Conservation (phyloP, 2,888 invertebrate genomes). For the Creontiades dilutus region DNA sequence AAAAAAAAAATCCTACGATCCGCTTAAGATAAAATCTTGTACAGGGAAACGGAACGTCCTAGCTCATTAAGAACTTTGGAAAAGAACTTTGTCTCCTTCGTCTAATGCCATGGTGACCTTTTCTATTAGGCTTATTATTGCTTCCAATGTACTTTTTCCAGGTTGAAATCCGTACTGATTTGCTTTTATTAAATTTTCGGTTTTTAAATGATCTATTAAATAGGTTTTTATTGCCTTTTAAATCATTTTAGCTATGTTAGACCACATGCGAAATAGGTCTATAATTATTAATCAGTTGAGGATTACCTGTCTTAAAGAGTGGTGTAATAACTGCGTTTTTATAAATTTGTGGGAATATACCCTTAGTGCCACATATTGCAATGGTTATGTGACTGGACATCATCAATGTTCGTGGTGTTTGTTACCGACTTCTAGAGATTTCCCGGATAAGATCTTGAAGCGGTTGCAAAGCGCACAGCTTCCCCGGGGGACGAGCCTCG, state of each 20-base stretch:
- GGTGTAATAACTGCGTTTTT: conserved; percentile 41
- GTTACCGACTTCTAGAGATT: neutral
- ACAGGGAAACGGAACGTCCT: too few relatives aligned
- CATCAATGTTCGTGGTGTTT: neutral
- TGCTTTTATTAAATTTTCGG: conserved; percentile 16
- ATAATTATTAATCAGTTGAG: conserved; percentile 34
- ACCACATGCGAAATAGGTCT: conserved; percentile 53
- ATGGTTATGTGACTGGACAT: too few relatives aligned
- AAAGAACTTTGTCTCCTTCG: conserved; percentile 56
- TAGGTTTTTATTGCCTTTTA: conserved; percentile 47
- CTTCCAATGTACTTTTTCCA: conserved; percentile 23
- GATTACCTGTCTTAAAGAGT: conserved; percentile 27
- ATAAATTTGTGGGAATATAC: conserved; percentile 53
- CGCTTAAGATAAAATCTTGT: too few relatives aligned
- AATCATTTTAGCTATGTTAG: conserved; percentile 54
- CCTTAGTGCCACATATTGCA: too few relatives aligned
- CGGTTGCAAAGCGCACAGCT: neutral
- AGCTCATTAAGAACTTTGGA: too few relatives aligned
- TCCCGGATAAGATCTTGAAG: neutral
- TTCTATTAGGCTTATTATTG: conserved; percentile 45
- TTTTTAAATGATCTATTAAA: conserved; percentile 20
- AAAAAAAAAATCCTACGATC: too few relatives aligned
- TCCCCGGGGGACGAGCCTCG: neutral
- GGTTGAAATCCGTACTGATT: conserved; percentile 53
- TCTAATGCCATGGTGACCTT: conserved; percentile 49